phyloP scores from a whole-genome alignment of 2,113 vertebrate genomes.

The Sander lucioperca region DNA sequence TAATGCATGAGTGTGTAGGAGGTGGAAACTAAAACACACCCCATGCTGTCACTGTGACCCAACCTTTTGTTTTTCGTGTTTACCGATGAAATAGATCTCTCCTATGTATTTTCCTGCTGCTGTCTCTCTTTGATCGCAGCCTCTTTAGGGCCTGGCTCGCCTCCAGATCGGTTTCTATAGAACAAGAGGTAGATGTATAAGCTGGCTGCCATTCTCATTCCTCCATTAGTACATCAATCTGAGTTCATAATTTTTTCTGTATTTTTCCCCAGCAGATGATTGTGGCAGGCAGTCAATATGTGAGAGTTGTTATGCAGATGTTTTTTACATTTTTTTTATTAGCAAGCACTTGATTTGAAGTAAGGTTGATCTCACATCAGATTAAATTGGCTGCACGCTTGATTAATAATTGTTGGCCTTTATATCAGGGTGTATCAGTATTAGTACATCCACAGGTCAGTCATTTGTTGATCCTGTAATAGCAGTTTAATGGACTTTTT shows the following conservation, averaged over 20 bases:
- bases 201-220: conserved; percentile 32
- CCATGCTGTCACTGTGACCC: conserved; percentile 70
- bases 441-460: background rate
- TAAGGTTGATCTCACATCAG: conserved; percentile 20
- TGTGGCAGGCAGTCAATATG: conserved; percentile 32
- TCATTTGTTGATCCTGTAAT: conserved; percentile 6
- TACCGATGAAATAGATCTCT: conserved; percentile 57
- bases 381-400: conserved; percentile 28
- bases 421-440: background rate
- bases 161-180: conserved; percentile 50
- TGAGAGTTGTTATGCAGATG: conserved; percentile 29
- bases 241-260: conserved; percentile 32
- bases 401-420: conserved; percentile 9
- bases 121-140: conserved; percentile 65
- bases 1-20: conserved; percentile 75
- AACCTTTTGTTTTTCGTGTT: conserved; percentile 66
- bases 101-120: conserved; percentile 50
- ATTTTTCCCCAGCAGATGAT: conserved; percentile 38
- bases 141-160: conserved; percentile 63
- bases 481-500: background rate
- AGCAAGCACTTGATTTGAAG: conserved; percentile 38
- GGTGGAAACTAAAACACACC: conserved; percentile 76
- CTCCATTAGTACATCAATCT: conserved; percentile 31
- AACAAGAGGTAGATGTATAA: conserved; percentile 45
- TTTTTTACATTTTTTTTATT: conserved; percentile 3